A percentile compares a stretch with the other conserved stretches of the same genome.
phyloP scores from a whole-genome alignment of 2,113 vertebrate genomes.

The Leptodactylus fuscus region DNA sequence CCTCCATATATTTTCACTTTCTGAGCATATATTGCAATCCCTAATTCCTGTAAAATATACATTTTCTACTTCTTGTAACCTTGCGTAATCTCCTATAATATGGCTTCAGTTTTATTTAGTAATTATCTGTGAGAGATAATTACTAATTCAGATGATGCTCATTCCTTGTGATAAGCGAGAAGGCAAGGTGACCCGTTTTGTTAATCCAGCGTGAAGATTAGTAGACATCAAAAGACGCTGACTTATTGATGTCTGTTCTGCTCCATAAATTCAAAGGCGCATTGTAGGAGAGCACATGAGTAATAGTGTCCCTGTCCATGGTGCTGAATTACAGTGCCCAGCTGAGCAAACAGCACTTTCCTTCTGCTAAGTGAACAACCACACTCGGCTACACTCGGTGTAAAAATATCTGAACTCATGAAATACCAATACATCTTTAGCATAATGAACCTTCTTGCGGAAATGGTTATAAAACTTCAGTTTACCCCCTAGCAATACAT shows the following conservation, averaged over 20 bases:
- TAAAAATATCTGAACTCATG: not conserved
- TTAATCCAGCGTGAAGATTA: constrained; percentile 65
- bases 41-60: no score
- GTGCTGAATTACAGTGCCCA: not conserved
- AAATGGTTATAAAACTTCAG: not conserved
- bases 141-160: constrained; percentile 65
- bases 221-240: constrained; percentile 62
- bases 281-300: not conserved
- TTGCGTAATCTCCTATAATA: constrained; percentile 58
- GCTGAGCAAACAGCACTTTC: not conserved
- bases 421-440: not conserved
- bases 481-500: no score
- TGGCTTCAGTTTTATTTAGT: constrained; percentile 64
- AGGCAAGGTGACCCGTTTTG: constrained; percentile 64
- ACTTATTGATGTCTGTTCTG: constrained; percentile 63
- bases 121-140: constrained; percentile 70
- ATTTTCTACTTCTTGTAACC: not conserved
- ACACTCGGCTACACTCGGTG: not conserved
- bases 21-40: no score
- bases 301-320: not conserved
- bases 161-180: constrained; percentile 60
- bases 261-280: constrained; percentile 46
- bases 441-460: not conserved
- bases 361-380: not conserved
- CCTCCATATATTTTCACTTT: no score